Base-by-base conservation (phyloP, 2,888 invertebrate species). In the Coenonympha arcania region DNA sequence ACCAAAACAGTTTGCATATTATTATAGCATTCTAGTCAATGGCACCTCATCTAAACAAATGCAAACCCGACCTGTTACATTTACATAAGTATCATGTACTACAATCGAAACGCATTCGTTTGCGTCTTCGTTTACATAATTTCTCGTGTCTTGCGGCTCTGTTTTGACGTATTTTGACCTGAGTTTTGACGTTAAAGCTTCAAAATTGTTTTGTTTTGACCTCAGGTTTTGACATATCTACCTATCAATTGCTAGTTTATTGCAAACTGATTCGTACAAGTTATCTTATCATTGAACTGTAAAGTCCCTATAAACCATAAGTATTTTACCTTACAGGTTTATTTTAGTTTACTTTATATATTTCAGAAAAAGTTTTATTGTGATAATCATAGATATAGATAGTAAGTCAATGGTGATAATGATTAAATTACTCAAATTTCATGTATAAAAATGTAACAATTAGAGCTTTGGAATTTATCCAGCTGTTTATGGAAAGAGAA, bases 1-100 rank as follows among this genome's bases (percentile, higher is more conserved):
- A 42, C 45, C 46, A 26, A 33, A 43, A 49, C 20, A 31, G 50
- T 50, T 53, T 37, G 45, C 43, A 31, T 22, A 20, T 13, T 24
- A 39, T 26, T 24, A 9, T 20, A 44, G 37, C 16, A 13, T 31
- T 36, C 36, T 24, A 45, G 44, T 48, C 48, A 50, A 50, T 54
- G 44, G 34, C 18, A 40, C 34, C 19, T 43, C 26, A 48, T 34
- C 28, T 37, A 51, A 54, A 34, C 24, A 31, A 45, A 54, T 54
- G 51, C 51, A 44, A 44, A 46, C 42, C 49, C 33, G 28, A 52
- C 42, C 50, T 50, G 42, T 22, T 26, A 11, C 18, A 52, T 55
- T 52, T 46, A 28, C 54, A 55, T 55, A 52, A 43, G 33, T 39
- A 52, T 46, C 42, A 8, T 49, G 33, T 36, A 49, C 30, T 31